phyloP scores from a whole-genome alignment of 2,888 invertebrate species.

The Crossocerus cetratus region DNA sequence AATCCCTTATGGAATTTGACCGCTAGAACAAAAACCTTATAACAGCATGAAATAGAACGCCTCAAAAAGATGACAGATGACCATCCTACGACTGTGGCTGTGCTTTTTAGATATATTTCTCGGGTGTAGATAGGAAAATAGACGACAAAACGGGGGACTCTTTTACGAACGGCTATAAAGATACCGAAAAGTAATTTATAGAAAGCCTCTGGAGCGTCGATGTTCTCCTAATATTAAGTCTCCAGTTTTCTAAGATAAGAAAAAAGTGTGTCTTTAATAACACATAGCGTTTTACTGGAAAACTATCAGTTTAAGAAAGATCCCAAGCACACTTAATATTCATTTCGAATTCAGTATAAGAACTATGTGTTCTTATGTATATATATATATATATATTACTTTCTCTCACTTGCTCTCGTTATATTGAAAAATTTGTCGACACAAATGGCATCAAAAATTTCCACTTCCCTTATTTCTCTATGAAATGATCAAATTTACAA shows the following conservation, averaged over 20 bases:
- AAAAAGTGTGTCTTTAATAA: conserved; percentile 25
- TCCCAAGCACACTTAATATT: conserved; percentile 37
- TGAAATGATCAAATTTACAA: conserved; percentile 49
- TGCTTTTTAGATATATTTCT: too few species aligned
- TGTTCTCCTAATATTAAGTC: conserved; percentile 29
- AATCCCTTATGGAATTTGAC: too few species aligned
- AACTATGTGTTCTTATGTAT: too few species aligned
- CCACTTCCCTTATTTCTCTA: conserved; percentile 35
- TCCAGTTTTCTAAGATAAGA: conserved; percentile 15
- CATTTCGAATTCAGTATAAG: conserved; percentile 28
- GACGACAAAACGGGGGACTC: conserved; percentile 8
- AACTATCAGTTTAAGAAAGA: conserved; percentile 32
- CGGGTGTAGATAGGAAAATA: too few species aligned
- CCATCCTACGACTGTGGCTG: too few species aligned
- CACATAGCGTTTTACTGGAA: conserved; percentile 19
- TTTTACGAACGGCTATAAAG: conserved; percentile 1
- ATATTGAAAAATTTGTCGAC: conserved; percentile 22
- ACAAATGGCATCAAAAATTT: conserved; percentile 30
- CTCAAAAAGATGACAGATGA: too few species aligned
- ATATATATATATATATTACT: too few species aligned
- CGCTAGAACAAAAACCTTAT: background rate
- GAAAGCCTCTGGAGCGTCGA: conserved; percentile 11
- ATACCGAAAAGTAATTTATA: background rate
- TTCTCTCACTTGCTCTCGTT: conserved; percentile 22
- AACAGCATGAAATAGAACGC: too few species aligned